Percentiles rank a stretch among this genome's conserved stretches.
These are phyloP conservation scores for Caenorhabditis wallacei DNA, from an alignment of 2,888 invertebrate species.

Conservation along the genomic window DNA sequence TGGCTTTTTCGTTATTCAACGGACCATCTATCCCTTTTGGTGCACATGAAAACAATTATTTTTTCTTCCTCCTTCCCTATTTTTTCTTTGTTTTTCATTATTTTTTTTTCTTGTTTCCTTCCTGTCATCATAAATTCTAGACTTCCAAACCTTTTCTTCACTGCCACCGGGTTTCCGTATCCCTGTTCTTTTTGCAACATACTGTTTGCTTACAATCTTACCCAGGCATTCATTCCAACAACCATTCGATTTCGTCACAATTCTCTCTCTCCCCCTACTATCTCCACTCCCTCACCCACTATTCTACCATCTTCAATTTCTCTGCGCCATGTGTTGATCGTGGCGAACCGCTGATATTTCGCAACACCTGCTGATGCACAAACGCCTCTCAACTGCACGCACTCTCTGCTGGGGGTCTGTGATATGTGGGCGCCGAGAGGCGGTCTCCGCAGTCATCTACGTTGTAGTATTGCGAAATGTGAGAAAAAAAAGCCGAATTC, in stretches of 20 bases:
- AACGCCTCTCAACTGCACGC: not conserved
- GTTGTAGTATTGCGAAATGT: conserved; percentile 55
- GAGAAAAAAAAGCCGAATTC: conserved; percentile 32
- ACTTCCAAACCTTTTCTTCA: too few species aligned
- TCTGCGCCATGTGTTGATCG: conserved; percentile 23
- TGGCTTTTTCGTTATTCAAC: conserved; percentile 25
- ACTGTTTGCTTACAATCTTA: conserved; percentile 44
- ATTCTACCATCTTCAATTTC: not conserved
- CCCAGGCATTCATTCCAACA: conserved; percentile 10
- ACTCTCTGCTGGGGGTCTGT: conserved; percentile 14
- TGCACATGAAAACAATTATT: conserved; percentile 18
- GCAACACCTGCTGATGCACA: conserved; percentile 56
- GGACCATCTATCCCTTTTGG: not conserved
- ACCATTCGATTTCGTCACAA: conserved; percentile 38
- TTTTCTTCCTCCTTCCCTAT: conserved; percentile 6
- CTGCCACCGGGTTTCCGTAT: conserved; percentile 1
- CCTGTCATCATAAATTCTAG: not conserved
- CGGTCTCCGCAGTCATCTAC: conserved; percentile 26
- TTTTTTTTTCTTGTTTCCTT: not conserved
- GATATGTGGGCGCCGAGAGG: conserved; percentile 52
- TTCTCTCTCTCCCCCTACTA: conserved; percentile 11
- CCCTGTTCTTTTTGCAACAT: conserved; percentile 14
- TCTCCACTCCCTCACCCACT: conserved; percentile 1
- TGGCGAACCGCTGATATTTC: conserved; percentile 27
- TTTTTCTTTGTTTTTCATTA: not conserved